Evolutionary conservation across 1,140 invertebrate species (phyloP).

Genomic region (Tigriopus japonicus): DNA sequence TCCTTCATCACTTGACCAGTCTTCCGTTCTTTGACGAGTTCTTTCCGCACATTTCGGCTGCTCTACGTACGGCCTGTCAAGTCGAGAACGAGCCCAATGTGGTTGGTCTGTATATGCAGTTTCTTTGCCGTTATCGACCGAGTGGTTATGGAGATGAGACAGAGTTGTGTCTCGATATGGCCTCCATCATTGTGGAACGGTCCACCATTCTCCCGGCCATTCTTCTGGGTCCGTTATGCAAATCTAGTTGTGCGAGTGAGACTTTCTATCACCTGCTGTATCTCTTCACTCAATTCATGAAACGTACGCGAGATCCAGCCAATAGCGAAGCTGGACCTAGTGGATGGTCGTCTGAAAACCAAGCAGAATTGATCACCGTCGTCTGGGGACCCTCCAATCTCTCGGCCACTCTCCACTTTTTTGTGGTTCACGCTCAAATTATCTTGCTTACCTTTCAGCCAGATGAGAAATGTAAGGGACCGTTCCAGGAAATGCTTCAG

Average conservation of each 20-base stretch:
- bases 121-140: constrained; percentile 51
- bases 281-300: constrained; percentile 55
- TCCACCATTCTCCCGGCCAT: constrained; percentile 66
- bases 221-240: constrained; percentile 36
- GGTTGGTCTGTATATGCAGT: constrained; percentile 72
- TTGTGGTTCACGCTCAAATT: constrained; percentile 60
- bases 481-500: constrained; percentile 39
- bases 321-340: constrained; percentile 23
- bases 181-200: constrained; percentile 79
- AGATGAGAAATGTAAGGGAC: too few species aligned
- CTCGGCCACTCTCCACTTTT: constrained; percentile 59
- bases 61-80: constrained; percentile 59
- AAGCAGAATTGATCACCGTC: constrained; percentile 25
- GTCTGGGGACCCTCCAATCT: constrained; percentile 39
- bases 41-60: constrained; percentile 19
- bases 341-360: constrained; percentile 40
- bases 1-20: constrained; percentile 42
- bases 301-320: constrained; percentile 20
- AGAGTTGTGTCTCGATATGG: constrained; percentile 45
- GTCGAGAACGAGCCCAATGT: constrained; percentile 68
- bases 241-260: constrained; percentile 20
- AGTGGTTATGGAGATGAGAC: constrained; percentile 37
- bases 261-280: constrained; percentile 53
- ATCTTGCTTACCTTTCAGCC: constrained; percentile 55
- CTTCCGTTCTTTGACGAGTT: constrained; percentile 31